Conservation (phyloP, 2,113 vertebrate species). For the Talpa occidentalis region DNA sequence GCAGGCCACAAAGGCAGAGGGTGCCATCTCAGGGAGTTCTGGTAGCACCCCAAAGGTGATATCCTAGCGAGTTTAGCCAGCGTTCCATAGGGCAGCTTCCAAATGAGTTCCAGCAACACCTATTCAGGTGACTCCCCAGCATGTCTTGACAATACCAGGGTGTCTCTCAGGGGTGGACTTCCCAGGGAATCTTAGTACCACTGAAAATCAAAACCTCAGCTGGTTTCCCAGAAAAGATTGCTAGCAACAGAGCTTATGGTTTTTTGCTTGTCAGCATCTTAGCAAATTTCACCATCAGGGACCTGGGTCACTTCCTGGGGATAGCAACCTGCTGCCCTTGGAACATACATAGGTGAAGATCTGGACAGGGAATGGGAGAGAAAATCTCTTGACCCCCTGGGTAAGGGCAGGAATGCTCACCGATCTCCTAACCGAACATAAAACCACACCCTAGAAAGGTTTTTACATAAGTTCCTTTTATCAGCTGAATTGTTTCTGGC, state of each 20-base stretch:
- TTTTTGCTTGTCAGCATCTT: background rate
- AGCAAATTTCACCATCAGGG: background rate
- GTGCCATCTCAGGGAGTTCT: background rate
- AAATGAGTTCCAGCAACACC: background rate
- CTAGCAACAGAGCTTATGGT: background rate
- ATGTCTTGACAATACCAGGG: background rate
- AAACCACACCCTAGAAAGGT: background rate
- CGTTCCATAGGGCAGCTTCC: background rate
- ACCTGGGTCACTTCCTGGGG: background rate
- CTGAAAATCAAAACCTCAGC: too few relatives aligned
- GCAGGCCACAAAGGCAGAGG: background rate
- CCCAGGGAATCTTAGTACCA: background rate
- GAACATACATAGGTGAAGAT: background rate
- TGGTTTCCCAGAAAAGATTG: background rate
- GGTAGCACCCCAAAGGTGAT: background rate
- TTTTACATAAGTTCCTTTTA: background rate
- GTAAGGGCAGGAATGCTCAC: background rate
- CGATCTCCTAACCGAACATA: background rate
- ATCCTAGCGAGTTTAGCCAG: background rate
- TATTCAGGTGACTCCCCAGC: background rate
- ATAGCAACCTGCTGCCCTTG: background rate
- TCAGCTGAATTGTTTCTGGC: background rate
- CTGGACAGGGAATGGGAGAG: background rate
- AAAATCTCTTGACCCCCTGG: background rate
- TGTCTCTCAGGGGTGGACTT: background rate